These are phyloP conservation scores for Pipistrellus pygmaeus DNA, from an alignment of 2,797 vertebrate species.

Conservation along the genomic window DNA sequence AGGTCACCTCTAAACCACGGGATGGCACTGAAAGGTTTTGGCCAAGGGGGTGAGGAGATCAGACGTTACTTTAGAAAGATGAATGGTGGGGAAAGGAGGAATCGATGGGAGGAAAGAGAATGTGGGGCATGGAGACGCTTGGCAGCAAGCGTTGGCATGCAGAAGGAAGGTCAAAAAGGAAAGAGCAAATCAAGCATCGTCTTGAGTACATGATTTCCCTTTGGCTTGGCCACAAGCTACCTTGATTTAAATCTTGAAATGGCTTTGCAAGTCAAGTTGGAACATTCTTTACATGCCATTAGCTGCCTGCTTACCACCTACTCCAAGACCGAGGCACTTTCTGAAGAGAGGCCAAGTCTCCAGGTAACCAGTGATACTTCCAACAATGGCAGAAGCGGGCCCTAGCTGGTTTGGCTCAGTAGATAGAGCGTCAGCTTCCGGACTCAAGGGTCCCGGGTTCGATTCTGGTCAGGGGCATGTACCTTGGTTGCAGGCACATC, in stretches of 20 bases:
- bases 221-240: constrained; percentile 11
- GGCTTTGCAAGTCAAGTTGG: constrained; percentile 64
- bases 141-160: background rate
- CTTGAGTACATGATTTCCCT: background rate
- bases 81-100: background rate
- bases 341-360: constrained; percentile 71
- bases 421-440: too few relatives aligned
- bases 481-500: too few relatives aligned
- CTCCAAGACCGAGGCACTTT: constrained; percentile 43
- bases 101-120: background rate
- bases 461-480: too few relatives aligned
- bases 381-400: constrained; percentile 29
- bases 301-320: constrained; percentile 59
- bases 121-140: background rate
- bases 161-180: constrained; percentile 11
- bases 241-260: constrained; percentile 57
- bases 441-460: too few relatives aligned
- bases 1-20: background rate
- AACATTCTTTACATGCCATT: constrained; percentile 70
- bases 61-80: background rate
- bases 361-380: background rate
- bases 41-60: background rate
- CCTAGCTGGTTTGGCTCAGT: too few relatives aligned
- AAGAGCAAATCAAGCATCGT: background rate
- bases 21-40: background rate